A percentile compares a stretch with the other conserved stretches of the same genome.
Evolutionary conservation across 2,797 vertebrate genomes (phyloP).

Genomic region (Arctocebus calabarensis): DNA sequence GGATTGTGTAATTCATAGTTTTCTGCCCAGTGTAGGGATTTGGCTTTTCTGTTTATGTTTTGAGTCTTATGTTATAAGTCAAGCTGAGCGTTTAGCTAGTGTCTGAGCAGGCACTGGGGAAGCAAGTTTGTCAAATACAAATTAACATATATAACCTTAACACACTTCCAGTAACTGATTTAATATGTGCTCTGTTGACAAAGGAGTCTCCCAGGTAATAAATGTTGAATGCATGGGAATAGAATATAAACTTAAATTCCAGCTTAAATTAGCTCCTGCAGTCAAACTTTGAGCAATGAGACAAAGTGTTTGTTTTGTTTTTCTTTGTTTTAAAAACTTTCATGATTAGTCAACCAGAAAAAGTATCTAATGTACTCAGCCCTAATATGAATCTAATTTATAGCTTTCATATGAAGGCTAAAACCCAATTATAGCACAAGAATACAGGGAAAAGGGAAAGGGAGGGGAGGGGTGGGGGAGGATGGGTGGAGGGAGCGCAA

Average conservation of each 20-base stretch:
- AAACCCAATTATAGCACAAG: too few relatives aligned
- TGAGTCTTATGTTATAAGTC: slow-evolving; percentile 53
- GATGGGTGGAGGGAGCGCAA: too few relatives aligned
- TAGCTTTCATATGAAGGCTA: too few relatives aligned
- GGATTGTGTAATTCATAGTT: slow-evolving; percentile 56
- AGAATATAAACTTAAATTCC: slow-evolving; percentile 29
- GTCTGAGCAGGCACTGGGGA: slow-evolving; percentile 22
- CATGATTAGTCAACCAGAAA: not conserved
- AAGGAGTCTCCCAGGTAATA: slow-evolving; percentile 76
- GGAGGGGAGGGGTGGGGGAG: too few relatives aligned
- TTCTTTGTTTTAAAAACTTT: not conserved
- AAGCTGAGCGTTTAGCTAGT: slow-evolving; percentile 27
- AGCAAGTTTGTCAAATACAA: slow-evolving; percentile 71
- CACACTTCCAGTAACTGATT: slow-evolving; percentile 58
- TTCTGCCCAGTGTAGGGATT: slow-evolving; percentile 11
- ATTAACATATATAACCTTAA: slow-evolving; percentile 70
- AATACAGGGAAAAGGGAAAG: too few relatives aligned
- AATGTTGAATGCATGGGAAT: slow-evolving; percentile 63
- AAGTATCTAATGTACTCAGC: too few relatives aligned
- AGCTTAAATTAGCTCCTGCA: slow-evolving; percentile 31
- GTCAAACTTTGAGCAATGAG: slow-evolving; percentile 35
- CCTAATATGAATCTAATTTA: too few relatives aligned
- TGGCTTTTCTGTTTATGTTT: slow-evolving; percentile 67
- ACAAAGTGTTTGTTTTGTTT: slow-evolving; percentile 42
- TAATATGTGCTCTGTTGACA: slow-evolving; percentile 71